Conservation (phyloP, 2,113 vertebrate genomes). For the Festucalex cinctus region DNA sequence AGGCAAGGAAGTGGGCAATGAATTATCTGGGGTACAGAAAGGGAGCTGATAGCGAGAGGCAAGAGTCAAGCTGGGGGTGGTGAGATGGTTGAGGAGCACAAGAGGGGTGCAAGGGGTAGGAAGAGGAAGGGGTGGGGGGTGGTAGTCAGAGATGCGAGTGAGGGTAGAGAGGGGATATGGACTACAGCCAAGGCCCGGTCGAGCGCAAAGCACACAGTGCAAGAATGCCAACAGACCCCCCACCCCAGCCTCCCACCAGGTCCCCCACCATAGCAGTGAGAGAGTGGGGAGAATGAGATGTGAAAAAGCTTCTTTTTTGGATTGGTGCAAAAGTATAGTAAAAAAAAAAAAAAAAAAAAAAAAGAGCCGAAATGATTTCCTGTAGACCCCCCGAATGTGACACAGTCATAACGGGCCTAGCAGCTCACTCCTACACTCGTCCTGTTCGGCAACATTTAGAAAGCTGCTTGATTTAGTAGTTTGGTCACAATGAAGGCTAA, state of each 20-base stretch:
- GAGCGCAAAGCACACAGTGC: constrained; percentile 64
- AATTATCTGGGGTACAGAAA: constrained; percentile 31
- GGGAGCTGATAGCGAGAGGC: constrained; percentile 48
- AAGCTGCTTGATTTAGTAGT: background rate
- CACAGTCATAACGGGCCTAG: constrained; percentile 47
- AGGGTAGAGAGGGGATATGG: constrained; percentile 58
- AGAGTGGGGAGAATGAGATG: constrained; percentile 12
- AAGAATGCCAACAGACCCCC: constrained; percentile 60
- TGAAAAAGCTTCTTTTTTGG: constrained; percentile 8
- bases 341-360: background rate
- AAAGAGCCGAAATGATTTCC: constrained; percentile 37
- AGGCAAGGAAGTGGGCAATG: background rate
- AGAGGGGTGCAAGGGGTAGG: constrained; percentile 35
- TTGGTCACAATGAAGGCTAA: background rate
- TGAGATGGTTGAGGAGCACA: constrained; percentile 14
- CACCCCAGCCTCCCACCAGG: constrained; percentile 8
- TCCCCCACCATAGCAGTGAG: constrained; percentile 1
- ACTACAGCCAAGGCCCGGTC: constrained; percentile 59
- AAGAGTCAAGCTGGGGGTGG: constrained; percentile 1
- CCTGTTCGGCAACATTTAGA: constrained; percentile 27
- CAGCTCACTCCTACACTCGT: constrained; percentile 43
- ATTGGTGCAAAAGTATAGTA: background rate
- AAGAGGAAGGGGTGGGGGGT: constrained; percentile 13
- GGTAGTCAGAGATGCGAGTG: constrained; percentile 54
- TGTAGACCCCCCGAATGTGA: constrained; percentile 55